phyloP scores from a whole-genome alignment of 2,888 invertebrate species.

The Drosophila anomalata region DNA sequence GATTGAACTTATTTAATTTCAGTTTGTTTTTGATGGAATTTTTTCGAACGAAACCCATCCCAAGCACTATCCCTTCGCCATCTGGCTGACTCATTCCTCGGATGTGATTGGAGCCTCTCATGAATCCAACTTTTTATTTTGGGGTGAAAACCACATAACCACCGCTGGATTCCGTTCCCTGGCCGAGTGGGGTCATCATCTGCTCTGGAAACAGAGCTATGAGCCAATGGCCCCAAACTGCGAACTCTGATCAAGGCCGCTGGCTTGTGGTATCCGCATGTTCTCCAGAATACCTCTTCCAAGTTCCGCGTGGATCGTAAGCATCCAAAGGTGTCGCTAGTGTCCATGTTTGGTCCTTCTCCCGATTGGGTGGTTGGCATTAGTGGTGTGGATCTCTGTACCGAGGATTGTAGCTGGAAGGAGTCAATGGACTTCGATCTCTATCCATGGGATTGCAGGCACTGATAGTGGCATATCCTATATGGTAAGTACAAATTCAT shows the following conservation, averaged over 20 bases:
- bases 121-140: conserved; percentile 93
- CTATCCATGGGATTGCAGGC: conserved; percentile 95
- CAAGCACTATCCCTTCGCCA: conserved; percentile 95
- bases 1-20: background rate
- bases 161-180: conserved; percentile 94
- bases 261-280: conserved; percentile 95
- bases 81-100: conserved; percentile 97
- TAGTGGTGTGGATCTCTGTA: conserved; percentile 93
- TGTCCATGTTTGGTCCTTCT: conserved; percentile 96
- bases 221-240: conserved; percentile 90
- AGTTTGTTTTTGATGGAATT: conserved; percentile 94
- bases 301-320: conserved; percentile 93
- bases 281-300: conserved; percentile 92
- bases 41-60: conserved; percentile 99
- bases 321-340: conserved; percentile 93
- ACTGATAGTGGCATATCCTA: conserved; percentile 97
- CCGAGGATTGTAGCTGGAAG: conserved; percentile 95
- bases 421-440: conserved; percentile 92
- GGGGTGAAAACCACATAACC: conserved; percentile 94
- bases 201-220: conserved; percentile 94
- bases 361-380: conserved; percentile 99
- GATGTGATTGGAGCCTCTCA: conserved; percentile 98
- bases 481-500: conserved; percentile 86
- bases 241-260: conserved; percentile 94
- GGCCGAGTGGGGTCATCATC: conserved; percentile 89